Percentiles rank a stretch among this genome's conserved stretches.
Evolutionary conservation across 2,888 invertebrate species (phyloP).

Genomic region (Eulithis testata): DNA sequence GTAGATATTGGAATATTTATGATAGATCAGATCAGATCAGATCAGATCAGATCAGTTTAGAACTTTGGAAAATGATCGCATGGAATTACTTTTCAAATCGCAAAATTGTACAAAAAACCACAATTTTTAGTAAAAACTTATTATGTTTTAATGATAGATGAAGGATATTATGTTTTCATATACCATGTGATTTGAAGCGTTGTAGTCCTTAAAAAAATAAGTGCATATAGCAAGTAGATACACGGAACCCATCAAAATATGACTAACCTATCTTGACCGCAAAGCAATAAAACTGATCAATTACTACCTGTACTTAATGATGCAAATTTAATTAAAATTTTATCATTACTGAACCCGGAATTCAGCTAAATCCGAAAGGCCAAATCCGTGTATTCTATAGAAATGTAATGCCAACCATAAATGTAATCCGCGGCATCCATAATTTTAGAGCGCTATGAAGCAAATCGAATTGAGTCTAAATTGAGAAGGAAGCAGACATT

Average conservation of each 20-base stretch:
- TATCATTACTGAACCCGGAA: constrained; percentile 40
- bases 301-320: constrained; percentile 38
- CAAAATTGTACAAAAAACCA: no score
- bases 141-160: no score
- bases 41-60: no score
- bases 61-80: no score
- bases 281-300: constrained; percentile 39
- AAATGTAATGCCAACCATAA: constrained; percentile 31
- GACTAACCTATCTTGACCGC: constrained; percentile 22
- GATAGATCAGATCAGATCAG: no score
- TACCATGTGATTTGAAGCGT: no score
- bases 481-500: constrained; percentile 29
- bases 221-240: no score
- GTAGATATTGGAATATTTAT: no score
- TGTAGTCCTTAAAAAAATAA: no score
- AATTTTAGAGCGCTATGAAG: constrained; percentile 23
- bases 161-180: no score
- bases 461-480: constrained; percentile 25
- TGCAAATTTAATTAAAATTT: constrained; percentile 34
- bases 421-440: constrained; percentile 21
- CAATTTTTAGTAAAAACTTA: no score
- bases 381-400: constrained; percentile 32
- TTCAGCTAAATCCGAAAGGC: constrained; percentile 27
- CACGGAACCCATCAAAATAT: constrained; percentile 15
- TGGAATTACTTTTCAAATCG: no score